phyloP scores from a whole-genome alignment of 2,797 vertebrate species.

The Limnodromus scolopaceus region DNA sequence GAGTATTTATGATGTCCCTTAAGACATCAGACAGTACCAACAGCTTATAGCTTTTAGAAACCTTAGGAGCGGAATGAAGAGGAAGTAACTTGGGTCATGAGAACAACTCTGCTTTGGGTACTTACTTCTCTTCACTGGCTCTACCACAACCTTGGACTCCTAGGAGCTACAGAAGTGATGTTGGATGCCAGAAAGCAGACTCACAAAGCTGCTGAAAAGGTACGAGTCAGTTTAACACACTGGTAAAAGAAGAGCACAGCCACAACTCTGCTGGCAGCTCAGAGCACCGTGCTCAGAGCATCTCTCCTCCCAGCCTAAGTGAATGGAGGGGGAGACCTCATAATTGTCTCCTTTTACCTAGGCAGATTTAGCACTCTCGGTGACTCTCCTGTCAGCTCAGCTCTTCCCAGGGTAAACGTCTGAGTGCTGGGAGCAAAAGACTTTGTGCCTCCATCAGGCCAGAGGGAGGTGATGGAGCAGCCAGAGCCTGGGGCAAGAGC shows the following conservation, averaged over 20 bases:
- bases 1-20: neutral
- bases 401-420: neutral
- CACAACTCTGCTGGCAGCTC: neutral
- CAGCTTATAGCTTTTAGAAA: neutral
- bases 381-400: neutral
- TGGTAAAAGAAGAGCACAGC: neutral
- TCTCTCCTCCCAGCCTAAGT: neutral
- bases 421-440: neutral
- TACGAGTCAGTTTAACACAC: accelerated
- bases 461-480: neutral
- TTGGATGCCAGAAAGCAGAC: neutral
- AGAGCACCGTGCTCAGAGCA: accelerated
- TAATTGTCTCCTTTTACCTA: neutral
- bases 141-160: neutral
- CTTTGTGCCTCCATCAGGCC: neutral
- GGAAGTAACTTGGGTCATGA: neutral
- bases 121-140: neutral
- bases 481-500: neutral
- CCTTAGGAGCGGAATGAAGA: neutral
- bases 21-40: neutral
- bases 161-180: neutral
- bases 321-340: accelerated
- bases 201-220: neutral
- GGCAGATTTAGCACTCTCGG: neutral
- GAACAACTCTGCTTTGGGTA: neutral